Conservation (phyloP, 2,888 invertebrate species). For the Caenorhabditis sp. region DNA sequence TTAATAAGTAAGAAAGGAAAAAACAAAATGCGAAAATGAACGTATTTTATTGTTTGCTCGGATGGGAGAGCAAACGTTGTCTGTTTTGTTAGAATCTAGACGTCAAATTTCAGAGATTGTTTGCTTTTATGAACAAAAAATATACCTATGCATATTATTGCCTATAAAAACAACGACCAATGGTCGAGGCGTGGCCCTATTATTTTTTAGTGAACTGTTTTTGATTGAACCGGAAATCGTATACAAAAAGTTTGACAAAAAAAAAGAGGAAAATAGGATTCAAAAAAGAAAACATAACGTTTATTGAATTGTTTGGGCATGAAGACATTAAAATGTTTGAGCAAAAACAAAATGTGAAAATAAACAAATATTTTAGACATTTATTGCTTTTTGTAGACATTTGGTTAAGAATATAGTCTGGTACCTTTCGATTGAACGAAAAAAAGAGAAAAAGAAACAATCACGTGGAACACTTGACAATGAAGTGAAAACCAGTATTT, state of each 20-base stretch:
- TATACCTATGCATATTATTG: too few relatives aligned
- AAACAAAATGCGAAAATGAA: background rate
- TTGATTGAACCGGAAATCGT: too few relatives aligned
- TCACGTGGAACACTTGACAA: slow-evolving; percentile 1
- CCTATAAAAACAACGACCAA: too few relatives aligned
- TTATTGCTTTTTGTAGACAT: background rate
- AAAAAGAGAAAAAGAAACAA: background rate
- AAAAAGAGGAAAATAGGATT: background rate
- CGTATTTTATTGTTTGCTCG: background rate
- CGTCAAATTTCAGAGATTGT: too few relatives aligned
- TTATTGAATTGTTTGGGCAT: background rate
- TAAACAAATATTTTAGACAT: background rate
- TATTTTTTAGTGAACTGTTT: too few relatives aligned
- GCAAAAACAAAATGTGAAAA: background rate
- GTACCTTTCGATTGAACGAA: background rate
- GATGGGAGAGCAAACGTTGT: background rate
- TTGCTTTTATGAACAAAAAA: too few relatives aligned
- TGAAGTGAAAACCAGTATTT: background rate
- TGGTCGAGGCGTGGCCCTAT: too few relatives aligned
- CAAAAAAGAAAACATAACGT: background rate
- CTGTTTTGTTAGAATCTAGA: background rate
- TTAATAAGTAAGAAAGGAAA: background rate
- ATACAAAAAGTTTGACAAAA: too few relatives aligned
- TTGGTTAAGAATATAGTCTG: background rate
- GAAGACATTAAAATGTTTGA: background rate